These are phyloP conservation scores for Pangasius djambal DNA, from an alignment of 2,797 vertebrate genomes.

Conservation along the genomic window DNA sequence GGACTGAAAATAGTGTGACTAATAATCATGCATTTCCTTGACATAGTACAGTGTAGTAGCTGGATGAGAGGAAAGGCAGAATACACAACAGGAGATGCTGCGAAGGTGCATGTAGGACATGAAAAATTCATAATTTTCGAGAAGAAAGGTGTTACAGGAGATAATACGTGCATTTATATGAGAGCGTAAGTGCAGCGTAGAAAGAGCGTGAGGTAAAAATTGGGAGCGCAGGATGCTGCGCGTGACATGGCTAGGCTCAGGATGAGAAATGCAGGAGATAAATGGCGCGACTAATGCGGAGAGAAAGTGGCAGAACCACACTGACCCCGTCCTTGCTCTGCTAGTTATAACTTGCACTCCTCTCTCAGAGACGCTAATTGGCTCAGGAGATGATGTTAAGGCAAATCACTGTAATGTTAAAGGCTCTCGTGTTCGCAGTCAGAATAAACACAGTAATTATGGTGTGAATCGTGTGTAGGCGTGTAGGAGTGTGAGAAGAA, in stretches of 20 bases:
- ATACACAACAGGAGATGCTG: neutral
- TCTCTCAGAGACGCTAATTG: slow-evolving; percentile 22
- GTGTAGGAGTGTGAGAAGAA: slow-evolving; percentile 6
- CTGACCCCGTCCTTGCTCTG: neutral
- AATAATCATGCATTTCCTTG: slow-evolving; percentile 15
- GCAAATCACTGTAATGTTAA: slow-evolving; percentile 38
- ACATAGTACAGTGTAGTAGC: neutral
- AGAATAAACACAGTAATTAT: slow-evolving; percentile 33
- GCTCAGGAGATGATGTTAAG: neutral
- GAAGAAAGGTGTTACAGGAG: neutral
- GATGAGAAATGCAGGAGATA: slow-evolving; percentile 2
- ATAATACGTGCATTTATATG: neutral
- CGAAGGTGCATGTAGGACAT: neutral
- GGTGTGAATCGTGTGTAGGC: neutral
- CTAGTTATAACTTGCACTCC: neutral
- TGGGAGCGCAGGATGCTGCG: slow-evolving; percentile 1
- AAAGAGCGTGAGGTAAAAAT: neutral
- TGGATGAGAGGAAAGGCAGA: neutral
- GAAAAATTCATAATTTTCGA: neutral
- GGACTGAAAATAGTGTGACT: slow-evolving; percentile 16
- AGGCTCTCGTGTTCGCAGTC: slow-evolving; percentile 9
- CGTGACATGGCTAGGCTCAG: neutral
- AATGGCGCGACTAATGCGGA: slow-evolving; percentile 10
- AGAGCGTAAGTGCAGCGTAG: neutral
- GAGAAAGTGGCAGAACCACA: neutral